These are phyloP conservation scores for Tamandua tetradactyla DNA, from an alignment of 2,797 vertebrate genomes.

Conservation along the genomic window DNA sequence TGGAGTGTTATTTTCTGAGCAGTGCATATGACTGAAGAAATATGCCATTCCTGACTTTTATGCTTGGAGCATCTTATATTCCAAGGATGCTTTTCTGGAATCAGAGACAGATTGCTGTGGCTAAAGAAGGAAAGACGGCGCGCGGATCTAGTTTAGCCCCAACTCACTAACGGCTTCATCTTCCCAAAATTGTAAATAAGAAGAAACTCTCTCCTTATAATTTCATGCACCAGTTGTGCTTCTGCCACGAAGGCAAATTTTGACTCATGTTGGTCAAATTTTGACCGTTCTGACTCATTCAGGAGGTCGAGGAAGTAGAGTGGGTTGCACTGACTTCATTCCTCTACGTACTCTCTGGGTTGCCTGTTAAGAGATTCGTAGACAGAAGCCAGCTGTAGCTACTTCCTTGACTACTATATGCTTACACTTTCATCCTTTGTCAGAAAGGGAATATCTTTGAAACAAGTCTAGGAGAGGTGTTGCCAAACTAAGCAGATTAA, in stretches of 20 bases:
- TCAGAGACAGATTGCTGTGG: neutral
- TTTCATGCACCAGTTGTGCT: neutral
- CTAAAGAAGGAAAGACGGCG: neutral
- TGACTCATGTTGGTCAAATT: neutral
- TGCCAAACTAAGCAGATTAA: neutral
- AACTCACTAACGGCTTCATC: neutral
- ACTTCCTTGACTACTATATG: neutral
- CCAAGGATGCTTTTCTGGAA: neutral
- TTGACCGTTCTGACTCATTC: neutral
- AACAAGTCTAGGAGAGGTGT: neutral
- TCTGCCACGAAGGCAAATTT: neutral
- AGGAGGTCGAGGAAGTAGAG: neutral
- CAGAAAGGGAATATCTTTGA: conserved; percentile 11
- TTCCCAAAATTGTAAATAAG: neutral
- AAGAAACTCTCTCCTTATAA: neutral
- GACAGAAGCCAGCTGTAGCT: neutral
- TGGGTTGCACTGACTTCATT: neutral
- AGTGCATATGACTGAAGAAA: neutral
- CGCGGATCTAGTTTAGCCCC: neutral
- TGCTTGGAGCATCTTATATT: neutral
- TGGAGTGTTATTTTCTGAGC: neutral
- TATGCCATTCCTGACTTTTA: neutral
- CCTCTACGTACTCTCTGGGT: neutral
- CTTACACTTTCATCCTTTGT: neutral
- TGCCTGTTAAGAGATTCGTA: neutral